These are phyloP conservation scores for Platichthys stellatus DNA, from an alignment of 2,113 vertebrate species.

Conservation along the genomic window DNA sequence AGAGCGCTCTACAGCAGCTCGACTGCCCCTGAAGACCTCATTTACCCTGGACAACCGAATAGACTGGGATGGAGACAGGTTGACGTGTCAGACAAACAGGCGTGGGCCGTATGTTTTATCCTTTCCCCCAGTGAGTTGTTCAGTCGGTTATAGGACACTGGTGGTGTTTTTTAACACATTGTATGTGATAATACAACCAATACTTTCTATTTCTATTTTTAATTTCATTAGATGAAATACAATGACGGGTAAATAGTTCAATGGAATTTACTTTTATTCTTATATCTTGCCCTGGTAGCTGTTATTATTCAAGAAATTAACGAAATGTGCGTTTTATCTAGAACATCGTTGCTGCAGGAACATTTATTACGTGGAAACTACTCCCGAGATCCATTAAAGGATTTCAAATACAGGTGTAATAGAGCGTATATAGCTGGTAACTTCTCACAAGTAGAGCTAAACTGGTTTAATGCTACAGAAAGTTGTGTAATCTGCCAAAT, in stretches of 20 bases:
- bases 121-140: neutral
- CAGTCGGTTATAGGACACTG: neutral
- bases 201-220: neutral
- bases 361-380: neutral
- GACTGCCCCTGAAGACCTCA: slow-evolving; percentile 46
- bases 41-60: slow-evolving; percentile 32
- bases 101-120: slow-evolving; percentile 23
- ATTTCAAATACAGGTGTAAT: neutral
- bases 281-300: neutral
- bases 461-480: neutral
- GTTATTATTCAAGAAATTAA: neutral
- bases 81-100: slow-evolving; percentile 23
- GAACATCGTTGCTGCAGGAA: neutral
- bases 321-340: neutral
- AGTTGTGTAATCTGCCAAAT: neutral
- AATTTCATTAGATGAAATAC: neutral
- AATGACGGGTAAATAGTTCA: neutral
- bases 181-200: slow-evolving; percentile 13
- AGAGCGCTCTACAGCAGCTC: slow-evolving; percentile 42
- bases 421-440: neutral
- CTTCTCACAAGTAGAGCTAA: neutral
- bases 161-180: neutral
- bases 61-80: slow-evolving; percentile 24
- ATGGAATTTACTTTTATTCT: neutral
- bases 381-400: neutral